Base-by-base conservation (phyloP, 1,140 invertebrate genomes). In the Drosophila watanabei region DNA sequence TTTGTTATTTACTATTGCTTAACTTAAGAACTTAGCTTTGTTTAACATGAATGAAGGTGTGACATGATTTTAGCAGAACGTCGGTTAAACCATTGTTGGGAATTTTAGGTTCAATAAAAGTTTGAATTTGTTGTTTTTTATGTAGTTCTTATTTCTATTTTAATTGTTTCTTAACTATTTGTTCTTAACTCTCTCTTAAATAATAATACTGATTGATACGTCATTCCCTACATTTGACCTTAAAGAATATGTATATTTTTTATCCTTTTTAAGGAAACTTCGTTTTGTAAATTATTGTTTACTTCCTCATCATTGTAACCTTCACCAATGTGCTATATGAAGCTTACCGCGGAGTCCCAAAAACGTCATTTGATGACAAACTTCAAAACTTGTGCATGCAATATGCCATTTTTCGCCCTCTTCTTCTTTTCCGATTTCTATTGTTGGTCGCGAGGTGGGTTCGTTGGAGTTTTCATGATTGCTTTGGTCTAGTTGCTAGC, bases 301-400 rank as follows among this genome's bases (percentile, higher is more conserved):
- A 33, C 10, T 68, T 13, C 16, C 13, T 52, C 5, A 37, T 37
- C 1, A 11, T 10, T 4, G 20, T 6, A 60, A 30, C 6, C 46
- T 20, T 10, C 8, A 35, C 45, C 83, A 85, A 70, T 66, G 85
- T 88, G 81, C 58, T 45, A 39, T 35, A 46, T 63, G 37, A 61
- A 75, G 71, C 65, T 62, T 51, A 64, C 61, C 59, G 68, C 76
- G 48, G 54, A 64, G 79, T 72, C 64, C 41, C 24, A 56, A 86
- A 56, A 84, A 79, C 85, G 75, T 68, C 79, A 90, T 89, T 90
- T 90, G 86, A 89, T 90, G 86, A 89, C 86, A 89, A 89, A 89
- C 86, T 86, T 89, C 75, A 82, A 89, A 80, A 69, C 62, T 78
- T 79, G 83, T 75, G 82, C 85, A 90, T 89, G 86, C 86, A 71